Evolutionary conservation across 2,113 vertebrate species (phyloP).

Genomic region (Melanotaenia duboulayi): DNA sequence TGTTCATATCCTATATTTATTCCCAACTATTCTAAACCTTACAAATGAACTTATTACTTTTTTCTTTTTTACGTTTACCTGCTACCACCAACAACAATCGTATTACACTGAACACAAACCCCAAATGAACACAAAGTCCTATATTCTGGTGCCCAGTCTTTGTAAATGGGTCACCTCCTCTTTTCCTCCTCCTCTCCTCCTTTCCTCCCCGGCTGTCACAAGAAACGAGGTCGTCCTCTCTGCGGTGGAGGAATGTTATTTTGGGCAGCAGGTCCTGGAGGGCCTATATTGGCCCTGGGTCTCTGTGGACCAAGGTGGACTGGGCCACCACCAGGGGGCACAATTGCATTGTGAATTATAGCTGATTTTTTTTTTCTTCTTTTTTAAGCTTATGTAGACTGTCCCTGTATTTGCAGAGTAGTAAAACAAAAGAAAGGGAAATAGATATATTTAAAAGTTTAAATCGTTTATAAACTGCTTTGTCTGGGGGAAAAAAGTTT

Average conservation of each 20-base stretch:
- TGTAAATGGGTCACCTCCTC: slow-evolving; percentile 79
- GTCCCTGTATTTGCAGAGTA: slow-evolving; percentile 14
- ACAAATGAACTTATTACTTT: slow-evolving; percentile 3
- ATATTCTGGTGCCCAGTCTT: slow-evolving; percentile 70
- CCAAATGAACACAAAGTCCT: slow-evolving; percentile 68
- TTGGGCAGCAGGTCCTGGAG: slow-evolving; percentile 83
- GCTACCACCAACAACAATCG: slow-evolving; percentile 11
- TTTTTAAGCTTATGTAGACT: background rate
- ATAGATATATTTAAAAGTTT: background rate
- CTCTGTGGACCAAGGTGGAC: slow-evolving; percentile 70
- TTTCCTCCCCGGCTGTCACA: slow-evolving; percentile 73
- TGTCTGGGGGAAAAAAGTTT: slow-evolving; percentile 1
- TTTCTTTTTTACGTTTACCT: slow-evolving; percentile 25
- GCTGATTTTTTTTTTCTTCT: background rate
- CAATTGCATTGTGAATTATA: background rate
- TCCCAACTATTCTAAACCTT: slow-evolving; percentile 12
- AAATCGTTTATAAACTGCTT: background rate
- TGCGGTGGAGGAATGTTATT: slow-evolving; percentile 82
- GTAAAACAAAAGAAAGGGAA: background rate
- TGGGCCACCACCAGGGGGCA: slow-evolving; percentile 75
- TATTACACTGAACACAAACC: slow-evolving; percentile 36
- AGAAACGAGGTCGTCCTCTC: slow-evolving; percentile 84
- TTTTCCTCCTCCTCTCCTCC: slow-evolving; percentile 62
- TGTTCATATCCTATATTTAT: slow-evolving; percentile 4
- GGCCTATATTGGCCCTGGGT: slow-evolving; percentile 77